These are phyloP conservation scores for Cryptus viduatorius DNA, from an alignment of 2,888 invertebrate species.

Conservation along the genomic window DNA sequence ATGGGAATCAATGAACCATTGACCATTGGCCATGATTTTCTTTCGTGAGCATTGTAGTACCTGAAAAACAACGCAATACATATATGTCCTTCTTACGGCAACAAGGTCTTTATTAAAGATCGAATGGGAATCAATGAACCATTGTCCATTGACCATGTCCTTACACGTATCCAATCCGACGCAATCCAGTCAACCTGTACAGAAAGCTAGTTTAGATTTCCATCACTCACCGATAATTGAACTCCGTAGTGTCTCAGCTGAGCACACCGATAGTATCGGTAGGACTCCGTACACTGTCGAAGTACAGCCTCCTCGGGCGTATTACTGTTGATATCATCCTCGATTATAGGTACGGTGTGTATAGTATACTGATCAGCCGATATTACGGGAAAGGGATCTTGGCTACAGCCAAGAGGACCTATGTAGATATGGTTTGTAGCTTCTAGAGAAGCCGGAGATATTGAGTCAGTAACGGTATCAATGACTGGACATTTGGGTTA, in stretches of 20 bases:
- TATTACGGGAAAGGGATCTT: conserved; percentile 53
- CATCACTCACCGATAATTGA: conserved; percentile 15
- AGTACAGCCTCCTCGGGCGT: conserved; percentile 26
- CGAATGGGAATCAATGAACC: neutral
- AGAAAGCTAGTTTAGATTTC: conserved; percentile 25
- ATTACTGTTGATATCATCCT: conserved; percentile 53
- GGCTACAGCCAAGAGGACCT: conserved; percentile 38
- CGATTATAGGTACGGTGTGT: conserved; percentile 22
- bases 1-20: neutral
- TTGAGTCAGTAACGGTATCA: conserved; percentile 59
- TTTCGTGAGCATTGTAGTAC: neutral
- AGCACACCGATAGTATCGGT: conserved; percentile 38
- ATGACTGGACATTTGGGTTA: conserved; percentile 69
- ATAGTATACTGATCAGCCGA: conserved; percentile 42
- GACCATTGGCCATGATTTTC: conserved; percentile 37
- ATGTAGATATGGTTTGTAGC: conserved; percentile 31
- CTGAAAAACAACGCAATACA: too few species aligned
- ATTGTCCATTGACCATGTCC: neutral
- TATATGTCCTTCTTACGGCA: neutral
- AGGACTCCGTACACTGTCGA: neutral
- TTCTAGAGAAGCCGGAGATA: conserved; percentile 49
- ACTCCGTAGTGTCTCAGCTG: conserved; percentile 15
- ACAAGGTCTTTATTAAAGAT: neutral
- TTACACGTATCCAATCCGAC: neutral
- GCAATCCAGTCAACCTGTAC: neutral